A percentile compares a stretch with the other conserved stretches of the same genome.
Conservation (phyloP, 2,888 invertebrate genomes). For the Macroteleia sp. region DNA sequence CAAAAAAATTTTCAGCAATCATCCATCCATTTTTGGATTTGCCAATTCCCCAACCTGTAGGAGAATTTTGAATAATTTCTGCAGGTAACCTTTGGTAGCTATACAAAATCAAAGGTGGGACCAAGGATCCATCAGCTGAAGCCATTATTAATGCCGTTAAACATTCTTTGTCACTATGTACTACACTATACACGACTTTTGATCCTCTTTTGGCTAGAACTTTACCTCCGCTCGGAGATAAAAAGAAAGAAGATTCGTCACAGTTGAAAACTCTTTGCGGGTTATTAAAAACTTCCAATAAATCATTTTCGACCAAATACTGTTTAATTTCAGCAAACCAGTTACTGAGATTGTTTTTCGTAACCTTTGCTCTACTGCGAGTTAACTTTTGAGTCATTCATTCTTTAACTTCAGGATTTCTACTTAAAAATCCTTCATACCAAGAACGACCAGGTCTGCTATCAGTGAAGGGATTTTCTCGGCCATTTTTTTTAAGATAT, state of each 20-base stretch:
- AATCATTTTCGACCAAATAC: not conserved
- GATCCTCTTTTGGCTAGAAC: constrained; percentile 70
- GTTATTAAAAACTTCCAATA: not conserved
- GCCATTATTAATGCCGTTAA: no score
- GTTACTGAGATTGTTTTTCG: no score
- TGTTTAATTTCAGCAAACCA: constrained; percentile 2
- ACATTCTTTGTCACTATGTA: constrained; percentile 54
- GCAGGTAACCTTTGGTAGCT: constrained; percentile 25
- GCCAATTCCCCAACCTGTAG: constrained; percentile 76
- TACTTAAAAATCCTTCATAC: no score
- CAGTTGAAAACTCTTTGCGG: constrained; percentile 1
- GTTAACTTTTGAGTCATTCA: no score
- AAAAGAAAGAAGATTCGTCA: not conserved
- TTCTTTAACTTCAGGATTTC: no score
- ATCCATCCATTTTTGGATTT: constrained; percentile 81
- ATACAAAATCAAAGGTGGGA: constrained; percentile 59
- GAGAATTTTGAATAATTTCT: constrained; percentile 58
- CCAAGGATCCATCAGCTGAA: constrained; percentile 21
- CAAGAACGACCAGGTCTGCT: no score
- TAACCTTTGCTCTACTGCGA: no score
- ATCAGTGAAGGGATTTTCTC: no score
- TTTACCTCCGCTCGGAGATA: constrained; percentile 44
- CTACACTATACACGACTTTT: constrained; percentile 69
- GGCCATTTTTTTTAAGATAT: no score
- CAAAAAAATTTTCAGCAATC: constrained; percentile 77